Evolutionary conservation across 2,888 invertebrate species (phyloP).

Genomic region (Plagodis dolabraria): DNA sequence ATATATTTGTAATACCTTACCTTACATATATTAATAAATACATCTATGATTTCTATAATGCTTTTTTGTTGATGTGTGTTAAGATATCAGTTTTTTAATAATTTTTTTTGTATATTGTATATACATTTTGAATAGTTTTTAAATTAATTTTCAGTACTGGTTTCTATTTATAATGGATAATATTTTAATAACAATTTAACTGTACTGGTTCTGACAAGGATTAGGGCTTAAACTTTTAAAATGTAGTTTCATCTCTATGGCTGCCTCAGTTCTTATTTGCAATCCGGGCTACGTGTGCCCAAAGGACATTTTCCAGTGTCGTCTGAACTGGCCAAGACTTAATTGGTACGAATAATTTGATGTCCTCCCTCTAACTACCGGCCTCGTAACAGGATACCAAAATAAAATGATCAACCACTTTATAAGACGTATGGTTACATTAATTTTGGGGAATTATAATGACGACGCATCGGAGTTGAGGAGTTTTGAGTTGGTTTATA

Average conservation of each 20-base stretch:
- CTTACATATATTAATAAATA: no score
- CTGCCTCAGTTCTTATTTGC: slow-evolving; percentile 47
- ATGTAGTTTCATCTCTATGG: slow-evolving; percentile 36
- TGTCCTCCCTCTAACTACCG: slow-evolving; percentile 54
- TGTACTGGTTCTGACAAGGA: no score
- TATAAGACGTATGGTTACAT: slow-evolving; percentile 38
- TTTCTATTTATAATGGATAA: no score
- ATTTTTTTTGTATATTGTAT: no score
- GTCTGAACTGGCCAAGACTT: slow-evolving; percentile 52
- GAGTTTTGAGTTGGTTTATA: not conserved
- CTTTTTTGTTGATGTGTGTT: no score
- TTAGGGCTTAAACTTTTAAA: not conserved
- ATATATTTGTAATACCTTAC: no score
- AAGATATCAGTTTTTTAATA: no score
- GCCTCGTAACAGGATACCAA: slow-evolving; percentile 59
- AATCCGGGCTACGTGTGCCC: slow-evolving; percentile 54
- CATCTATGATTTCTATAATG: no score
- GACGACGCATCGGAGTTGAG: slow-evolving; percentile 25
- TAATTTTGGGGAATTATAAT: slow-evolving; percentile 38
- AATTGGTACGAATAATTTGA: slow-evolving; percentile 65
- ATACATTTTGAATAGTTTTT: no score
- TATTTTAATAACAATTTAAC: not conserved
- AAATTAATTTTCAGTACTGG: no score
- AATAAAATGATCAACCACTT: slow-evolving; percentile 52
- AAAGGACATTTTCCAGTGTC: slow-evolving; percentile 64